Conservation (phyloP, 2,888 invertebrate species). For the Agrochola circellaris region DNA sequence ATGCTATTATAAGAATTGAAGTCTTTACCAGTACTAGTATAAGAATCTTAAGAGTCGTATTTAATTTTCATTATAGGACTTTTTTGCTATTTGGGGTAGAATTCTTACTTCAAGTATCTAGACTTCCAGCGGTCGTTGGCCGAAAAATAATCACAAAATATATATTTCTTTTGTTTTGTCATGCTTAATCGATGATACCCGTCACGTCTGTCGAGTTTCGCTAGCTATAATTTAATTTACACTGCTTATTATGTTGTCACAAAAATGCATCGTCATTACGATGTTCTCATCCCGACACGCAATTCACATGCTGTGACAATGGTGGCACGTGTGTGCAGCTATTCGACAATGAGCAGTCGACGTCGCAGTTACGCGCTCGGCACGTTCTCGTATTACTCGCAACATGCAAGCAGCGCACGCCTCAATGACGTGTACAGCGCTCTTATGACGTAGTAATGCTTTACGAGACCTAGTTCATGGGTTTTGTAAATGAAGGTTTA, state of each 20-base stretch:
- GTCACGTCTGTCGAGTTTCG: neutral
- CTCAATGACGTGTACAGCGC: conserved; percentile 37
- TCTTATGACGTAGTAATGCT: conserved; percentile 11
- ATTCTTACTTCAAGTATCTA: no score
- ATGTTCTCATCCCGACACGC: conserved; percentile 18
- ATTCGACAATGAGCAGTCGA: conserved; percentile 31
- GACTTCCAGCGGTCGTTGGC: no score
- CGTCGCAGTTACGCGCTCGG: conserved; percentile 2
- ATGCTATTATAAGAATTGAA: no score
- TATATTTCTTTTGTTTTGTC: no score
- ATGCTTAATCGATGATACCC: no score
- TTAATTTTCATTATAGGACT: no score
- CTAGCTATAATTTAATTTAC: neutral
- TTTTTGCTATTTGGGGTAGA: no score
- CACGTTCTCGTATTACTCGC: conserved; percentile 39
- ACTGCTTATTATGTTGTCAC: neutral
- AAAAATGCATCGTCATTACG: neutral
- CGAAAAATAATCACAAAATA: no score
- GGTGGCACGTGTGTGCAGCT: conserved; percentile 31
- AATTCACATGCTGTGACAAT: conserved; percentile 34
- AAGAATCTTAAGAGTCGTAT: no score
- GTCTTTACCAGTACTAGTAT: no score
- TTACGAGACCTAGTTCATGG: neutral
- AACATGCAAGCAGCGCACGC: conserved; percentile 32
- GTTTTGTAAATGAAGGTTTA: neutral